Conservation (phyloP, 2,888 invertebrate genomes). For the Drosophila borealis region DNA sequence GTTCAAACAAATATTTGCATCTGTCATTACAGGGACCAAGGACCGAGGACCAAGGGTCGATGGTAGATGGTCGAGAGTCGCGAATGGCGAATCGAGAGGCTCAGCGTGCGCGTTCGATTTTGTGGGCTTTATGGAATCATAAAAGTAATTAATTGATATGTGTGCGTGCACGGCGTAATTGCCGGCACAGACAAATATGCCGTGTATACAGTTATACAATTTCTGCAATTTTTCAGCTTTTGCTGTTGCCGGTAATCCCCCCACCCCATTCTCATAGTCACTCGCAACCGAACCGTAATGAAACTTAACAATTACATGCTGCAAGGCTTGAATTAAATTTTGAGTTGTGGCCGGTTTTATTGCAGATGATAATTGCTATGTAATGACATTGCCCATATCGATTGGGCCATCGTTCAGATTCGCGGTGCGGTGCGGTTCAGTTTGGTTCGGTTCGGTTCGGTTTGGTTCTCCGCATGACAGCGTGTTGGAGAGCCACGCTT, state of each 20-base stretch:
- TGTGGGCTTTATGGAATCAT: conserved; percentile 63
- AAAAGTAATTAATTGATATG: conserved; percentile 79
- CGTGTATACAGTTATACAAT: conserved; percentile 45
- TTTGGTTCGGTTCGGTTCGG: not conserved
- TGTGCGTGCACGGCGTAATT: conserved; percentile 62
- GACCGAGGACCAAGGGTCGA: conserved; percentile 9
- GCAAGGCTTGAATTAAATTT: conserved; percentile 69
- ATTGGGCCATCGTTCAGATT: conserved; percentile 17
- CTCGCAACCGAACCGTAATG: conserved; percentile 41
- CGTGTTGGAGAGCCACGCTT: not conserved
- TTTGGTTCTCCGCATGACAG: not conserved
- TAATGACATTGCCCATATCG: conserved; percentile 64
- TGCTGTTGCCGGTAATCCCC: conserved; percentile 52
- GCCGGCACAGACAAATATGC: conserved; percentile 65
- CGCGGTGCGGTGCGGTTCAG: not conserved
- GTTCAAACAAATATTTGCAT: conserved; percentile 66
- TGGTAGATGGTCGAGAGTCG: not conserved
- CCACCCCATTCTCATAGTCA: not conserved
- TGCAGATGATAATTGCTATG: conserved; percentile 73
- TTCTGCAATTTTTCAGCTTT: conserved; percentile 65
- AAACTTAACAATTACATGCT: conserved; percentile 73
- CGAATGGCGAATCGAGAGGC: not conserved
- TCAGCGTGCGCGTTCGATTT: conserved; percentile 1
- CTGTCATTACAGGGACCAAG: conserved; percentile 55
- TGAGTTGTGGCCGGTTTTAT: conserved; percentile 75